Percentiles rank a stretch among this genome's conserved stretches.
Evolutionary conservation across 2,888 invertebrate genomes (phyloP).

Genomic region (Choreutis nemorana): DNA sequence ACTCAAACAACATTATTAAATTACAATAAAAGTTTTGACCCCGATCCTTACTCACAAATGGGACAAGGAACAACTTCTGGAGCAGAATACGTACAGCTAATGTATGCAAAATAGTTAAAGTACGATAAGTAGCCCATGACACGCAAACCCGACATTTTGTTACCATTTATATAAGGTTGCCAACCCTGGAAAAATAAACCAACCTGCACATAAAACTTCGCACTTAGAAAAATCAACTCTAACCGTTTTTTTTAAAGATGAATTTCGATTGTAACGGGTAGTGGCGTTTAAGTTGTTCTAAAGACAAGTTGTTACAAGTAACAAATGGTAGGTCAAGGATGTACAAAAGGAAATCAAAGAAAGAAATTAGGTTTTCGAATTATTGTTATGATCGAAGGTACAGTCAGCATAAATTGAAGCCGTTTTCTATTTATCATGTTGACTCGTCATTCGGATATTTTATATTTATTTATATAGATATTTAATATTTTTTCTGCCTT

Average conservation of each 20-base stretch:
- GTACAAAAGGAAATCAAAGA: constrained; percentile 11
- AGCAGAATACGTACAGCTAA: constrained; percentile 26
- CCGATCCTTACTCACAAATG: too few relatives aligned
- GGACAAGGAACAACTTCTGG: too few relatives aligned
- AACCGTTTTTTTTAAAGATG: constrained; percentile 15
- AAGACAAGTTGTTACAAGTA: constrained; percentile 15
- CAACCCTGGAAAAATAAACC: constrained; percentile 19
- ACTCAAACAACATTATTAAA: too few relatives aligned
- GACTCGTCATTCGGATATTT: too few relatives aligned
- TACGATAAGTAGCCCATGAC: constrained; percentile 48
- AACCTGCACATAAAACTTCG: constrained; percentile 14
- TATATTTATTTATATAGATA: too few relatives aligned
- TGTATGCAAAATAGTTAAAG: constrained; percentile 59
- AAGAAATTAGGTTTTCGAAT: constrained; percentile 9
- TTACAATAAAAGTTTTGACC: too few relatives aligned
- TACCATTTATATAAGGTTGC: constrained; percentile 50
- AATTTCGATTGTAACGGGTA: constrained; percentile 14
- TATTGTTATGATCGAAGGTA: not conserved
- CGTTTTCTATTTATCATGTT: too few relatives aligned
- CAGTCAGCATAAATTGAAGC: too few relatives aligned
- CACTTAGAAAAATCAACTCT: constrained; percentile 15
- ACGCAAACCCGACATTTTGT: constrained; percentile 61
- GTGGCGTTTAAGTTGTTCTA: not conserved
- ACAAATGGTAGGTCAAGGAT: constrained; percentile 11
- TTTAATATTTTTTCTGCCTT: too few relatives aligned